A percentile compares a stretch with the other conserved stretches of the same genome.
Evolutionary conservation across 2,797 vertebrate genomes (phyloP).

Genomic region (Rhinatrema bivittatum): DNA sequence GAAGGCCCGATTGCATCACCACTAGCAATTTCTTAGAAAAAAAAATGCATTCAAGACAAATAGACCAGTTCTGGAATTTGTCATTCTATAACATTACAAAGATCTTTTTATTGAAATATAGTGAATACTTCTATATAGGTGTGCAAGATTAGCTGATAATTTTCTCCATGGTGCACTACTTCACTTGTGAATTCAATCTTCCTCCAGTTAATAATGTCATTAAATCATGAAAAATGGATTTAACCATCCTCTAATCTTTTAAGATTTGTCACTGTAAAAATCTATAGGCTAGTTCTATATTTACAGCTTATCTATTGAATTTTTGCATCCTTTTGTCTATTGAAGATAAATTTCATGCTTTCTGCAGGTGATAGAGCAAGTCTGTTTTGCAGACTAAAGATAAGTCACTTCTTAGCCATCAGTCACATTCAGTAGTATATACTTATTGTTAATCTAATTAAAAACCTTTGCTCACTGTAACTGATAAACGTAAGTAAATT

Average conservation of each 20-base stretch:
- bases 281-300: slow-evolving; percentile 33
- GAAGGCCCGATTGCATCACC: too few species aligned
- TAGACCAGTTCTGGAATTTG: too few species aligned
- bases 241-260: slow-evolving; percentile 20
- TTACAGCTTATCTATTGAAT: slow-evolving; percentile 31
- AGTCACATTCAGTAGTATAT: slow-evolving; percentile 40
- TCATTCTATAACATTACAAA: too few species aligned
- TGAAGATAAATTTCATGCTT: slow-evolving; percentile 45
- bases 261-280: slow-evolving; percentile 34
- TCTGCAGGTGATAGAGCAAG: slow-evolving; percentile 36
- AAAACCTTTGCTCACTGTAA: slow-evolving; percentile 35
- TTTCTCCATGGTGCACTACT: slow-evolving; percentile 24
- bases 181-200: slow-evolving; percentile 16
- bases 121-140: slow-evolving; percentile 9
- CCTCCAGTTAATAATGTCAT: background rate
- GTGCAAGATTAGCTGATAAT: too few species aligned
- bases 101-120: too few species aligned
- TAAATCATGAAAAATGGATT: slow-evolving; percentile 4
- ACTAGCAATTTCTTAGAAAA: too few species aligned
- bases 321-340: slow-evolving; percentile 42
- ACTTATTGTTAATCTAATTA: slow-evolving; percentile 62
- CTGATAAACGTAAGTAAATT: slow-evolving; percentile 35
- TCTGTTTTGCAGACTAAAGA: slow-evolving; percentile 38
- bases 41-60: too few species aligned
- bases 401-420: slow-evolving; percentile 41